Conservation (phyloP, 2,797 vertebrate genomes). For the Kryptolebias ocellatus region DNA sequence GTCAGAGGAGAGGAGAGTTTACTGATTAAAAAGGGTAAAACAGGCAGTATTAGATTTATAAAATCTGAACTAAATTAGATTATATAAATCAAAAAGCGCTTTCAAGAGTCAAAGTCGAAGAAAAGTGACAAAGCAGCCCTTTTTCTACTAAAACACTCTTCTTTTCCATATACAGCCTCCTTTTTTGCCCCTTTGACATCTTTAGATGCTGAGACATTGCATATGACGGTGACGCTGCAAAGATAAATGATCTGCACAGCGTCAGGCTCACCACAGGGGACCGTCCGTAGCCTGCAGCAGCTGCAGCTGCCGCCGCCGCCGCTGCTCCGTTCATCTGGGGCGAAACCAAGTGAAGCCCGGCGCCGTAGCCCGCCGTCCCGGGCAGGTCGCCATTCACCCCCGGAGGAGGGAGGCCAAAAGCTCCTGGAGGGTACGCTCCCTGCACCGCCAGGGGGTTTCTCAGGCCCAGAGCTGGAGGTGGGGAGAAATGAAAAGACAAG, state of each 20-base stretch:
- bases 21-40: slow-evolving; percentile 6
- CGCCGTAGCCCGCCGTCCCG: slow-evolving; percentile 76
- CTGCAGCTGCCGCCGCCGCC: slow-evolving; percentile 68
- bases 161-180: too few species aligned
- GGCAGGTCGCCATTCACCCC: slow-evolving; percentile 88
- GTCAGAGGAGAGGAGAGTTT: not conserved
- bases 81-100: slow-evolving; percentile 26
- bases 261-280: slow-evolving; percentile 83
- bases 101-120: slow-evolving; percentile 26
- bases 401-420: slow-evolving; percentile 86
- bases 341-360: slow-evolving; percentile 86
- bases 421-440: slow-evolving; percentile 86
- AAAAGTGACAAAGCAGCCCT: slow-evolving; percentile 15
- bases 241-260: slow-evolving; percentile 49
- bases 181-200: slow-evolving; percentile 11
- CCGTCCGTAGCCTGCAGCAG: slow-evolving; percentile 82
- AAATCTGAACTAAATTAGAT: slow-evolving; percentile 36
- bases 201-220: slow-evolving; percentile 52
- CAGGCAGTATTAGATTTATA: slow-evolving; percentile 13
- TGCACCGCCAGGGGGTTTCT: slow-evolving; percentile 88
- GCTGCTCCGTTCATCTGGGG: slow-evolving; percentile 87
- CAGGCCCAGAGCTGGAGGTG: slow-evolving; percentile 83
- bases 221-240: slow-evolving; percentile 52
- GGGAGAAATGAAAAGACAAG: not conserved
- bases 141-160: slow-evolving; percentile 9